These are phyloP conservation scores for Chionomys nivalis DNA, from an alignment of 2,113 vertebrate genomes.

Conservation along the genomic window DNA sequence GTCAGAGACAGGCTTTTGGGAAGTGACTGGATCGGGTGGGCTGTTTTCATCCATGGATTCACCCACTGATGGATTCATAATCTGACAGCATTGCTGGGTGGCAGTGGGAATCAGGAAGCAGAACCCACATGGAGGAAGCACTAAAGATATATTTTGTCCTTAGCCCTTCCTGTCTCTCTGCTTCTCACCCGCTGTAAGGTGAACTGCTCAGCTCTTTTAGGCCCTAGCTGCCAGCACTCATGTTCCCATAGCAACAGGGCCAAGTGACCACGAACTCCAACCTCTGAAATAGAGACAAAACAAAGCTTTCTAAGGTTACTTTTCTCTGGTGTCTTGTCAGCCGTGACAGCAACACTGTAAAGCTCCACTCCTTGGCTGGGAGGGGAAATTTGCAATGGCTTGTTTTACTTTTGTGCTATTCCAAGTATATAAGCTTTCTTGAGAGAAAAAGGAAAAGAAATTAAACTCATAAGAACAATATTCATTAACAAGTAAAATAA, in stretches of 20 bases:
- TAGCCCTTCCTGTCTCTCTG: background rate
- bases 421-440: background rate
- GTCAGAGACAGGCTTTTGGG: background rate
- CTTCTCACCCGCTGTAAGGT: background rate
- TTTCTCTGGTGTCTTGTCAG: background rate
- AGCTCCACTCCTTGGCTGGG: background rate
- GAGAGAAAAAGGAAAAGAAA: background rate
- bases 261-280: background rate
- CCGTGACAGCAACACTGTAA: background rate
- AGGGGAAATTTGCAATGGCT: slow-evolving; percentile 1
- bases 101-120: background rate
- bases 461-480: slow-evolving; percentile 6
- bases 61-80: background rate
- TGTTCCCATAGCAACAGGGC: background rate
- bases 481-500: slow-evolving; percentile 17
- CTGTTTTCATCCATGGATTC: background rate
- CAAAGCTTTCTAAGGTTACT: background rate
- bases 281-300: background rate
- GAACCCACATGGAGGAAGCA: background rate
- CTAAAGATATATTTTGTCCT: too few species aligned
- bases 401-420: background rate
- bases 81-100: background rate
- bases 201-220: background rate
- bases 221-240: background rate
- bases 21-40: background rate